phyloP scores from a whole-genome alignment of 1,140 invertebrate genomes.

The Drosophila neocordata region DNA sequence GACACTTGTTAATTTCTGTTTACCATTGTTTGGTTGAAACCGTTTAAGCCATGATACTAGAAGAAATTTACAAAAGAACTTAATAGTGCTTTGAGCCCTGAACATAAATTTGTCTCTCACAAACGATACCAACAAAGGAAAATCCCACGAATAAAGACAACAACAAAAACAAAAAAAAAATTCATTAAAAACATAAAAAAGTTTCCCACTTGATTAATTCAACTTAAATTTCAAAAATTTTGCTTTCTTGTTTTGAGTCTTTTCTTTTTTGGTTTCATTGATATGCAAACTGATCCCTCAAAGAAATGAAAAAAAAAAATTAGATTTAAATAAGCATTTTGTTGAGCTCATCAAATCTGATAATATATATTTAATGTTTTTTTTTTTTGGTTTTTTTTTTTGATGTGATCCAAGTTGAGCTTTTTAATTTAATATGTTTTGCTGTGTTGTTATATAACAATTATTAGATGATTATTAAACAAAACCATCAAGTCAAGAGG shows the following conservation, averaged over 20 bases:
- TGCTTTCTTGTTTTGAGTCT: conserved; percentile 25
- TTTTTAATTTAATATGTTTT: conserved; percentile 18
- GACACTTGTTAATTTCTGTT: neutral
- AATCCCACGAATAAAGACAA: conserved; percentile 45
- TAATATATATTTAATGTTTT: neutral
- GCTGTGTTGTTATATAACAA: conserved; percentile 56
- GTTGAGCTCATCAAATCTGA: conserved; percentile 70
- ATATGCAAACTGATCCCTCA: conserved; percentile 64
- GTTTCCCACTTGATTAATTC: conserved; percentile 64
- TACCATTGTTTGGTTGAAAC: neutral
- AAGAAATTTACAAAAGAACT: neutral
- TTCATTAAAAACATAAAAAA: conserved; percentile 23
- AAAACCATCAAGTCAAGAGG: conserved; percentile 8
- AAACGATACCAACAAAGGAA: conserved; percentile 6
- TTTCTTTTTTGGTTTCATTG: conserved; percentile 48
- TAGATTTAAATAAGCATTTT: conserved; percentile 44
- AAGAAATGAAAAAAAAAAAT: conserved; percentile 26
- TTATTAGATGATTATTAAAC: conserved; percentile 41
- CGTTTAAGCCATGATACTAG: neutral
- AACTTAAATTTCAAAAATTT: conserved; percentile 52
- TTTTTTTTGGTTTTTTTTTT: conserved; percentile 29
- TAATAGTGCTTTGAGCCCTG: neutral
- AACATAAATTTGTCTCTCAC: conserved; percentile 1
- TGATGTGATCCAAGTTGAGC: conserved; percentile 4
- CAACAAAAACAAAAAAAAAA: conserved; percentile 18